Evolutionary conservation across 2,888 invertebrate species (phyloP).

Genomic region (Hyalella azteca): DNA sequence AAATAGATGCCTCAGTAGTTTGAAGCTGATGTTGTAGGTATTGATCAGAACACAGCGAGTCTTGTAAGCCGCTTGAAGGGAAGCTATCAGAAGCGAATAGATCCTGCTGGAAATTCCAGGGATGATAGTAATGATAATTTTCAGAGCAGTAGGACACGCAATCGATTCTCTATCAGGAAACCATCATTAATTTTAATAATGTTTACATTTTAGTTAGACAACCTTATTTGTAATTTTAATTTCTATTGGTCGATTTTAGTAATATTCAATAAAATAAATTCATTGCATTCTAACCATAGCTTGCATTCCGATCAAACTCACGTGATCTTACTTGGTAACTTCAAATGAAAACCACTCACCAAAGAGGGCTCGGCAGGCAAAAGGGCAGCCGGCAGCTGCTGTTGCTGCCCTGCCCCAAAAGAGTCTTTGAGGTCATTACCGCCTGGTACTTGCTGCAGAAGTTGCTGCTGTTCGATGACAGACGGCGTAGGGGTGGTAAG

Average conservation of each 20-base stretch:
- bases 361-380: not conserved
- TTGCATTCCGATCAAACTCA: too few relatives aligned
- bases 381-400: constrained; percentile 40
- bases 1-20: not conserved
- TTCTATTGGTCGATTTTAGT: too few relatives aligned
- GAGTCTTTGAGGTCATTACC: not conserved
- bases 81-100: constrained; percentile 16
- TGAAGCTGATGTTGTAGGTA: not conserved
- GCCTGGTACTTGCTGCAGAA: not conserved
- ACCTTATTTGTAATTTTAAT: too few relatives aligned
- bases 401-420: constrained; percentile 38
- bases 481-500: constrained; percentile 5
- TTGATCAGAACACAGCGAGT: not conserved
- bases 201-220: too few relatives aligned
- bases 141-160: too few relatives aligned
- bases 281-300: too few relatives aligned
- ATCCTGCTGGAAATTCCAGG: constrained; percentile 3
- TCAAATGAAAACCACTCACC: not conserved
- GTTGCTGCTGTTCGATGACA: not conserved
- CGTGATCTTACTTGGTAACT: too few relatives aligned
- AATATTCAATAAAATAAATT: too few relatives aligned
- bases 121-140: not conserved
- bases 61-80: constrained; percentile 3
- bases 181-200: too few relatives aligned
- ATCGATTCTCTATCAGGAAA: too few relatives aligned